Conservation (phyloP, 1,140 invertebrate genomes). For the Drosophila miranda region DNA sequence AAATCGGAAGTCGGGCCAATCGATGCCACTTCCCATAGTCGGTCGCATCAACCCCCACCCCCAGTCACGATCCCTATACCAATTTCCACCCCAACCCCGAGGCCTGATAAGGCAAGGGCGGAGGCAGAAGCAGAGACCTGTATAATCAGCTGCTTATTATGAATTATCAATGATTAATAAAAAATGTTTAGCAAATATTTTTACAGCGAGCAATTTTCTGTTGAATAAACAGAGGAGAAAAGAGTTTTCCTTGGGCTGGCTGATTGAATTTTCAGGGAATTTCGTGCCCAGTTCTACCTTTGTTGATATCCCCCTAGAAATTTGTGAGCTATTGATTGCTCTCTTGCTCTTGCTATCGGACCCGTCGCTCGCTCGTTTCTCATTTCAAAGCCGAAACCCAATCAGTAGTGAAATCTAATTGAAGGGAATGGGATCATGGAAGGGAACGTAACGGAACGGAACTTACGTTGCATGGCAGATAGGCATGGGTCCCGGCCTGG, state of each 20-base stretch:
- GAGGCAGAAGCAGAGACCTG: background rate
- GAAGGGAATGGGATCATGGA: constrained; percentile 15
- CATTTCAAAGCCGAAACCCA: constrained; percentile 20
- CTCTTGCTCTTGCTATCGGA: constrained; percentile 4
- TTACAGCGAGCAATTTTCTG: constrained; percentile 18
- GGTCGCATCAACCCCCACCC: background rate
- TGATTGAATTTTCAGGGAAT: constrained; percentile 33
- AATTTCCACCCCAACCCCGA: background rate
- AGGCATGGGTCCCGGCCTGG: constrained; percentile 92
- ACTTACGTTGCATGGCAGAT: constrained; percentile 91
- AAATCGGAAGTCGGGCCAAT: constrained; percentile 45
- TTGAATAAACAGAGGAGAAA: constrained; percentile 31
- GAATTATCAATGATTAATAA: constrained; percentile 73
- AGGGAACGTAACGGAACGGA: background rate
- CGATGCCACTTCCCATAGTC: constrained; percentile 34
- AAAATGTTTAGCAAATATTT: constrained; percentile 65
- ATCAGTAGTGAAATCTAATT: constrained; percentile 49
- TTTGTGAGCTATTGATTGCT: constrained; percentile 12
- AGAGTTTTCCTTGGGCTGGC: constrained; percentile 20
- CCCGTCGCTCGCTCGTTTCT: constrained; percentile 3
- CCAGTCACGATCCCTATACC: background rate
- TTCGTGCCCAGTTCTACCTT: constrained; percentile 6
- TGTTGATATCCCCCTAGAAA: background rate
- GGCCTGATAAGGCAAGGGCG: constrained; percentile 29
- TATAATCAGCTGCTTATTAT: constrained; percentile 69